Conservation (phyloP, 2,797 vertebrate species). For the Epinephelus awoara region DNA sequence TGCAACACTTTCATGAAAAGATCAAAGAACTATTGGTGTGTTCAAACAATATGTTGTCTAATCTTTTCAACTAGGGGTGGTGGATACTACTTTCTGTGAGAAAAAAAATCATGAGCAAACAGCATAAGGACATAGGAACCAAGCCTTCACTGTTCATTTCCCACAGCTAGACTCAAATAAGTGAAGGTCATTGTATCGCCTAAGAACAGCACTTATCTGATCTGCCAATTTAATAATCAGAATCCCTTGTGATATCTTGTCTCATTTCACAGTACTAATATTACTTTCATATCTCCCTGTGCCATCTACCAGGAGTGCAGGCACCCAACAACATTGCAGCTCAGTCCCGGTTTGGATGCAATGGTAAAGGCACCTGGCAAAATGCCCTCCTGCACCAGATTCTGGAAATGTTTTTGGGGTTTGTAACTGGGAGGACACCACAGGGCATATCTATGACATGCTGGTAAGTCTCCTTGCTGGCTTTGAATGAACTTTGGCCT, state of each 20-base stretch:
- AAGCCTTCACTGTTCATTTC: background rate
- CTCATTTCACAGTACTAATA: conserved; percentile 10
- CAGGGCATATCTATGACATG: background rate
- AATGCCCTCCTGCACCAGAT: conserved; percentile 14
- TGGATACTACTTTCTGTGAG: background rate
- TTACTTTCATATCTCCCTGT: background rate
- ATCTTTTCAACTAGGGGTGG: background rate
- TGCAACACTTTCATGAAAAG: background rate
- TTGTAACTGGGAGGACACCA: conserved; percentile 1
- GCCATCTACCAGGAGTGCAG: background rate
- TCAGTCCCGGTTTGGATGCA: background rate
- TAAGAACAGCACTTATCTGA: background rate
- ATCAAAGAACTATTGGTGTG: background rate
- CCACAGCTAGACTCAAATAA: background rate
- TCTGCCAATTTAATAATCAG: background rate
- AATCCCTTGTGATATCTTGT: background rate
- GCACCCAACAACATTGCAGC: background rate
- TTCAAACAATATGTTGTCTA: background rate
- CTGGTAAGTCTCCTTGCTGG: background rate
- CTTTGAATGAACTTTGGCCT: background rate
- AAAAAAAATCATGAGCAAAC: background rate
- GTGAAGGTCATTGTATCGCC: background rate
- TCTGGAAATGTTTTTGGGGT: conserved; percentile 13
- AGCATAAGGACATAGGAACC: background rate
- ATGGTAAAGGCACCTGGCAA: background rate